Evolutionary conservation across 2,888 invertebrate species (phyloP), one percentile per base, ranked within the genome.

Genomic region (Diachrysia chrysitis): DNA sequence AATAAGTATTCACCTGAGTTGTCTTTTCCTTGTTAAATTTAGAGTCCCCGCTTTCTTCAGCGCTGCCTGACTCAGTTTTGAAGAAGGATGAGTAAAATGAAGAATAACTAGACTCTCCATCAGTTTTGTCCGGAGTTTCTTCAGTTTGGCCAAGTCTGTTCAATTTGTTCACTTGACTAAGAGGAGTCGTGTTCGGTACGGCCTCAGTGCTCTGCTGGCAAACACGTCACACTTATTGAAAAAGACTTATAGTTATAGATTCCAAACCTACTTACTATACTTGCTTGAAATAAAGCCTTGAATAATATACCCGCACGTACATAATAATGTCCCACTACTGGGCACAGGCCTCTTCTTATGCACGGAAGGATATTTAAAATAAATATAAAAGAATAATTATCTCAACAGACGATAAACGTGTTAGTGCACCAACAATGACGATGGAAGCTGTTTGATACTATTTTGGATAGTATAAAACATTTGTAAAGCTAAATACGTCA

Each of bases 1-100:
- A 7, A 19, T 17, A 35, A 54, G 59, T 56, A 73, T 71, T 76
- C 67, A 86, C 81, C 70, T 71, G 77, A 10, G 25, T 37, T n/a
- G 23, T 67, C 16, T 72, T 73, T 2, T 73, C 69, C 6, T 64
- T 76, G 9, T 23, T 51, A 14, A 88, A 90, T 72, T 86, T 92
- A 3, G 68, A 65, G 9, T 90, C 91, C 16, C 82, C 85, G 63
- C 89, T 91, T 0, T 92, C 93, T 3, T 92, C 93, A 0, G 90
- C 90, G 69, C 95, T 94, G 19, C 92, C 91, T 0, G 91, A 96
- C 63, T 97, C 97, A 0, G 96, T 97, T 89, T 96, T 97, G 61
- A 97, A 95, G 83, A 97, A 97, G 0, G 97, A 97, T 0, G 97
- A 97, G 87, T 97, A 97, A 79, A 97, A 97, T 0, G 97, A 97